These are phyloP conservation scores for Aegotheles bennettii DNA, from an alignment of 2,113 vertebrate genomes.

Conservation along the genomic window DNA sequence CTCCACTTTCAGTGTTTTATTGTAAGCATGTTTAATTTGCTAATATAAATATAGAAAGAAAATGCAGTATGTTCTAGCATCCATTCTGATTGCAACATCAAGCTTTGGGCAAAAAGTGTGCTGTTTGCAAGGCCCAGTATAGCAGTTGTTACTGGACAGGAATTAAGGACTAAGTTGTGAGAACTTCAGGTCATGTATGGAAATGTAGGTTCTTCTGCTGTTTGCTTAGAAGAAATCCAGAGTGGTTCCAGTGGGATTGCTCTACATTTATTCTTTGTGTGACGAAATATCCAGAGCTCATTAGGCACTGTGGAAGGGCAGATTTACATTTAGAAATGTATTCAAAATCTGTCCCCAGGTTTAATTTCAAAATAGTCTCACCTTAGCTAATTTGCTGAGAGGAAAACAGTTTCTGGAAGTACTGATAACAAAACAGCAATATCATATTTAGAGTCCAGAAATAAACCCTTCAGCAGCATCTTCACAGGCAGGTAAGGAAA, in stretches of 20 bases:
- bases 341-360: background rate
- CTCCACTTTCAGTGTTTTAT: background rate
- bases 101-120: background rate
- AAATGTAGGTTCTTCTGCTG: background rate
- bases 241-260: background rate
- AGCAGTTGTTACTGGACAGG: background rate
- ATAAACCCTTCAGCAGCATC: background rate
- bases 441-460: background rate
- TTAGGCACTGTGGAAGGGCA: background rate
- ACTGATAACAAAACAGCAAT: background rate
- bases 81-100: background rate
- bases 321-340: background rate
- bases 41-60: background rate
- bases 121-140: background rate
- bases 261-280: background rate
- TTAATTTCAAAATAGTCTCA: background rate
- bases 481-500: slow-evolving; percentile 21
- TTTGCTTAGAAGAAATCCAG: background rate
- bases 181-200: background rate
- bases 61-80: background rate
- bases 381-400: background rate
- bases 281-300: background rate
- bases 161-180: background rate
- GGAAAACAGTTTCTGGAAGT: background rate
- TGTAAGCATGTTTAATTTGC: background rate